Evolutionary conservation across 2,113 vertebrate species (phyloP).

Genomic region (Paraplagusia blochii): DNA sequence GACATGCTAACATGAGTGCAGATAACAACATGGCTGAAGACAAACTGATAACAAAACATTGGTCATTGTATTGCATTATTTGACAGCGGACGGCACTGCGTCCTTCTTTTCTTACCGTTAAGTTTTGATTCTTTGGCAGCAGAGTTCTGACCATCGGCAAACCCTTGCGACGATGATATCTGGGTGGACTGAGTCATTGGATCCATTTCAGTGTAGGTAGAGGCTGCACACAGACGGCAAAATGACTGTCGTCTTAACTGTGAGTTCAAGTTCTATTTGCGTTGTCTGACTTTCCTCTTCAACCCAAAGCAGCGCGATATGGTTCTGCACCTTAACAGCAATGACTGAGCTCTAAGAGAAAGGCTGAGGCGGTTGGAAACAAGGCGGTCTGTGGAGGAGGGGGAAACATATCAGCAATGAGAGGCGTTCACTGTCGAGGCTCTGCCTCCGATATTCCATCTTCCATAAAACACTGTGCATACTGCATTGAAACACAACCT

Average conservation of each 20-base stretch:
- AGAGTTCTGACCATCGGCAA: slow-evolving; percentile 73
- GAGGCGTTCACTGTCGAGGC: slow-evolving; percentile 34
- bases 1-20: background rate
- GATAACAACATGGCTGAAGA: background rate
- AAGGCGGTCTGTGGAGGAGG: slow-evolving; percentile 51
- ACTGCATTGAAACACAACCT: too few relatives aligned
- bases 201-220: slow-evolving; percentile 70
- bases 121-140: slow-evolving; percentile 75
- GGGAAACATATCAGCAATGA: slow-evolving; percentile 39
- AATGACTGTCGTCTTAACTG: slow-evolving; percentile 10
- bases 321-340: slow-evolving; percentile 34
- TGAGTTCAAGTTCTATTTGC: background rate
- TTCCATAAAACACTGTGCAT: too few relatives aligned
- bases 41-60: background rate
- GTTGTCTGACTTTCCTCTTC: slow-evolving; percentile 38
- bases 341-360: slow-evolving; percentile 37
- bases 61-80: background rate
- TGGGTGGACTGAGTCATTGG: slow-evolving; percentile 76
- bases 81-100: background rate
- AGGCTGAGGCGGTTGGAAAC: slow-evolving; percentile 34
- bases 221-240: slow-evolving; percentile 22
- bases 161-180: slow-evolving; percentile 78
- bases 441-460: background rate
- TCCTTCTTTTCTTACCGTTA: slow-evolving; percentile 67
- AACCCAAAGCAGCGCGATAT: slow-evolving; percentile 42